A percentile compares a stretch with the other conserved stretches of the same genome.
Evolutionary conservation across 2,113 vertebrate genomes (phyloP).

Genomic region (Tyrannus savana): DNA sequence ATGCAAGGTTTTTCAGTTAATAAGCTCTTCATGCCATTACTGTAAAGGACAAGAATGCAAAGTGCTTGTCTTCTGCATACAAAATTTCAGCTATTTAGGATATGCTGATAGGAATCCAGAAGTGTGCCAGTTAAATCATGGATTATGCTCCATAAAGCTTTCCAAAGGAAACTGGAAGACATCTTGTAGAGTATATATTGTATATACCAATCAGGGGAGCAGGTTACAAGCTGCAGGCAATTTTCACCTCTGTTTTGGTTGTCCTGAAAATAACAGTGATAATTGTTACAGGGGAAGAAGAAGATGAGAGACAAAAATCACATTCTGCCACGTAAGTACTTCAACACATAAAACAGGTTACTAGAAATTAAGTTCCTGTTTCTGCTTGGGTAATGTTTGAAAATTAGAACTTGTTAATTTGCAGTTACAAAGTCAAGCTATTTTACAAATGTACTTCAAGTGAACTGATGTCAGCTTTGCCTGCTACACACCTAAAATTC

Average conservation of each 20-base stretch:
- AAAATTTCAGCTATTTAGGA: not conserved
- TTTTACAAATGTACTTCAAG: not conserved
- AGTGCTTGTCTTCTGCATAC: not conserved
- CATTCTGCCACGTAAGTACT: not conserved
- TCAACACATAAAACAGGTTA: not conserved
- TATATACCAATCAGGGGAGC: conserved; percentile 88
- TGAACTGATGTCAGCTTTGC: not conserved
- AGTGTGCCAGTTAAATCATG: not conserved
- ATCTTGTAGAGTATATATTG: not conserved
- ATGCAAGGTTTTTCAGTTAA: not conserved
- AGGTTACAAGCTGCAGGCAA: conserved; percentile 84
- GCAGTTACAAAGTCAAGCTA: not conserved
- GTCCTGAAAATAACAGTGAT: conserved; percentile 73
- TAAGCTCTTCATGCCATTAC: not conserved
- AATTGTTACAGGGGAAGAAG: not conserved
- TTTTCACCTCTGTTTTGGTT: conserved; percentile 76
- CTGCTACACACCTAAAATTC: not conserved
- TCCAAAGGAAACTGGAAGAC: not conserved
- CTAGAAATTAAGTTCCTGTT: not conserved
- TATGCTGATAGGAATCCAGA: not conserved
- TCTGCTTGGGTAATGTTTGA: not conserved
- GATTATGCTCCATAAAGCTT: not conserved
- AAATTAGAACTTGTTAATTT: not conserved
- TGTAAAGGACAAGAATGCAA: not conserved
- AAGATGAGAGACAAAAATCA: not conserved